phyloP scores from a whole-genome alignment of 2,888 invertebrate species.

The Spilosoma lubricipeda region DNA sequence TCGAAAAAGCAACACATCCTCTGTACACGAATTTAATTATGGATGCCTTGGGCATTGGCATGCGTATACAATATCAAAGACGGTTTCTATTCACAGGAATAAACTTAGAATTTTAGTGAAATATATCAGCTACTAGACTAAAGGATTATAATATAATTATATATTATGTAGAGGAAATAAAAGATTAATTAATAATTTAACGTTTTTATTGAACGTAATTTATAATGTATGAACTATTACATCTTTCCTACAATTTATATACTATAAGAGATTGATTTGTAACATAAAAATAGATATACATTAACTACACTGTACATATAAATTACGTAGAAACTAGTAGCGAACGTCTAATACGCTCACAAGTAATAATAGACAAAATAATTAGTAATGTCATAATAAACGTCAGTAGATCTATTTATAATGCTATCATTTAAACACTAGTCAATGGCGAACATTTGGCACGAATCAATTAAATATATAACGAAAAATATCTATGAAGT shows the following conservation, averaged over 20 bases:
- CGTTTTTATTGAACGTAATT: conserved; percentile 85
- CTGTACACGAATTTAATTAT: conserved; percentile 60
- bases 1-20: conserved; percentile 24
- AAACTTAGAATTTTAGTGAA: conserved; percentile 37
- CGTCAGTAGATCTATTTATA: conserved; percentile 18
- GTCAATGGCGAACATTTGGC: conserved; percentile 42
- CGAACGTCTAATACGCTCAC: conserved; percentile 51
- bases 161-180: conserved; percentile 36
- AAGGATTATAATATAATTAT: background rate
- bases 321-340: conserved; percentile 58
- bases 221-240: conserved; percentile 73
- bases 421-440: conserved; percentile 32
- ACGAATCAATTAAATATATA: conserved; percentile 39
- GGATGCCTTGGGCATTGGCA: conserved; percentile 53
- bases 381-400: conserved; percentile 41
- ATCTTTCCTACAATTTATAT: conserved; percentile 70
- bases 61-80: conserved; percentile 60
- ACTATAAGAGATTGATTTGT: conserved; percentile 70
- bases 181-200: conserved; percentile 71
- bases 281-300: conserved; percentile 66
- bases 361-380: conserved; percentile 44
- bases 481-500: conserved; percentile 29
- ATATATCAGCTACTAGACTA: conserved; percentile 16
- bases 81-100: conserved; percentile 47
- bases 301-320: conserved; percentile 66